Base-by-base conservation (phyloP, 2,888 invertebrate genomes). In the Drosophila fulvimacula region DNA sequence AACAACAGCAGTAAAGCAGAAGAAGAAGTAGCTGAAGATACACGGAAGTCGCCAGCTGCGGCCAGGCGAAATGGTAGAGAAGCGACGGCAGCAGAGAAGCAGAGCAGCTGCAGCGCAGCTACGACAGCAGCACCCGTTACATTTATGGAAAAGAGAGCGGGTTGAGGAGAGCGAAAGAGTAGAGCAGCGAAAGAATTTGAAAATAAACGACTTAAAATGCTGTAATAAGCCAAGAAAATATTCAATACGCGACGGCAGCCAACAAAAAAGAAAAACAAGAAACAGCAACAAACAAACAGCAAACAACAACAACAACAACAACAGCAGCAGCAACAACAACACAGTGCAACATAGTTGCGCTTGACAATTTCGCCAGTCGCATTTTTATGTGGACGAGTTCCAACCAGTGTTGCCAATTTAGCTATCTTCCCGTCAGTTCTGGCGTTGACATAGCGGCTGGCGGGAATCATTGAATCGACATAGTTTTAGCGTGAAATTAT, bases 171-270 rank as follows among this genome's bases (percentile, higher is more conserved):
- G 44, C 0, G 48, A 1, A 5, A n/a, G 38, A 19, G 38, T 0
- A 27, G 34, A 5, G n/a, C 11, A 32, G 71, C 42, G 60, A 57
- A 60, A 71, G 58, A 46, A 67, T 76, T 77, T 72, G 67, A 52
- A 81, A 76, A 77, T 81, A 77, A 77, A 77, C 78, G 77, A 65
- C 81, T 79, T 46, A 64, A 74, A 65, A 80, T 80, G 51, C 57
- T 70, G 79, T 81, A 81, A 81, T 76, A 88, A 85, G 86, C 79
- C 82, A 74, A 64, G 82, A 74, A 81, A 70, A 81, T 76, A 52
- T 76, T 80, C 57, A 77, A 77, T 66, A 63, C 61, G 63, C 42
- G 55, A 61, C 63, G 56, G 64, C 59, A 55, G 24, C 44, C 24
- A 17, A 36, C 17, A 24, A 0, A 36, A 44, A 32, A 56, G 42